Evolutionary conservation across 2,888 invertebrate genomes (phyloP).

Genomic region (Caenorhabditis sp.): DNA sequence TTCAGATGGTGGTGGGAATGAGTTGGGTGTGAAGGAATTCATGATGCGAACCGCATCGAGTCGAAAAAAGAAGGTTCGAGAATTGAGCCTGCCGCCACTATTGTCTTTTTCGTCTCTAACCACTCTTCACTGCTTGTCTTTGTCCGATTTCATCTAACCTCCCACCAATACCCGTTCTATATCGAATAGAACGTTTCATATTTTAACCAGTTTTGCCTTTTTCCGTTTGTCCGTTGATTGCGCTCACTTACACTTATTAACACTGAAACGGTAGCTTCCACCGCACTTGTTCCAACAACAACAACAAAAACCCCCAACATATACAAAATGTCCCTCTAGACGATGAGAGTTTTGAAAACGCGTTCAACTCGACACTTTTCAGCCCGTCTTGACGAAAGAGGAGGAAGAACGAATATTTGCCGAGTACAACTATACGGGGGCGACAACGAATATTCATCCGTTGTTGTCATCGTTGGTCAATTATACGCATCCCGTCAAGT

Average conservation of each 20-base stretch:
- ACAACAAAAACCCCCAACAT: no score
- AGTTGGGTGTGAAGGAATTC: constrained; percentile 61
- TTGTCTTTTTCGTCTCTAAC: not conserved
- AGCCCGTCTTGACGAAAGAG: constrained; percentile 72
- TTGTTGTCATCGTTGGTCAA: constrained; percentile 98
- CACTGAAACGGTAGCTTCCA: not conserved
- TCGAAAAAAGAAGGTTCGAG: constrained; percentile 50
- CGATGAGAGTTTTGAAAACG: not conserved
- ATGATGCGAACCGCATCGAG: constrained; percentile 57
- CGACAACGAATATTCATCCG: constrained; percentile 98
- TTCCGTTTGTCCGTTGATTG: not conserved
- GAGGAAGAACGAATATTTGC: constrained; percentile 74
- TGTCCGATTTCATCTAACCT: not conserved
- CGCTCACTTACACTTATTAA: not conserved
- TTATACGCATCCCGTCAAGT: constrained; percentile 99
- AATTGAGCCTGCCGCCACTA: not conserved
- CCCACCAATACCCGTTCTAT: not conserved
- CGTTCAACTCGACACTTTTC: constrained; percentile 23
- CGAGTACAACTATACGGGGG: constrained; percentile 85
- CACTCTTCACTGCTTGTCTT: not conserved
- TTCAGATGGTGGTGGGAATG: constrained; percentile 33
- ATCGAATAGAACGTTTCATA: not conserved
- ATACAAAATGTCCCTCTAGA: no score
- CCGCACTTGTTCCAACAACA: not conserved
- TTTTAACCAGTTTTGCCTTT: not conserved